phyloP scores from a whole-genome alignment of 2,888 invertebrate genomes.

The Eurytoma adleriae region DNA sequence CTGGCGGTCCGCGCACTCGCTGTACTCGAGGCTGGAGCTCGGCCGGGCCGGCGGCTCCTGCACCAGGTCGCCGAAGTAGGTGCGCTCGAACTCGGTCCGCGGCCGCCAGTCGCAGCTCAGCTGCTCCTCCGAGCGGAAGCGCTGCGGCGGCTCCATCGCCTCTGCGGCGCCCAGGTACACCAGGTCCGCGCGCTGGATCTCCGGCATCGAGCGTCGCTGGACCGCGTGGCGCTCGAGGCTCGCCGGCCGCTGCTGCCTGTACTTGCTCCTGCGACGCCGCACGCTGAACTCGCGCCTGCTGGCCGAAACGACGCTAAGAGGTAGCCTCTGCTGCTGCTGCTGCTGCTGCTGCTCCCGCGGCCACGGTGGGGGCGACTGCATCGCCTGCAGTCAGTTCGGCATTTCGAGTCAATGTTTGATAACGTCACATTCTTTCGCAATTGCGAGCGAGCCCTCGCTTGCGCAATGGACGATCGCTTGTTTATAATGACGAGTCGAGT shows the following conservation, averaged over 20 bases:
- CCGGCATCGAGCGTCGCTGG: conserved; percentile 67
- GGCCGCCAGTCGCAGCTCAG: conserved; percentile 65
- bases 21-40: conserved; percentile 37
- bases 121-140: conserved; percentile 49
- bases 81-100: conserved; percentile 69
- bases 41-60: conserved; percentile 33
- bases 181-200: conserved; percentile 64
- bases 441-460: too few species aligned
- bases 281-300: conserved; percentile 43
- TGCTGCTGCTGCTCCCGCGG: conserved; percentile 1
- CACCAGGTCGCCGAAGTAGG: conserved; percentile 64
- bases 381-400: conserved; percentile 58
- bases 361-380: conserved; percentile 13
- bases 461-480: too few species aligned
- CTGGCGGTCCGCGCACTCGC: conserved; percentile 57
- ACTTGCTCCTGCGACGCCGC: conserved; percentile 25
- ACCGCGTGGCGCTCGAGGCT: conserved; percentile 63
- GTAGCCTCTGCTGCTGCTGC: conserved; percentile 64
- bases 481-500: too few species aligned
- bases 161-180: conserved; percentile 58
- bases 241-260: conserved; percentile 14
- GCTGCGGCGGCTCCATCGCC: conserved; percentile 18
- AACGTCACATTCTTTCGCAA: too few species aligned
- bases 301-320: conserved; percentile 61
- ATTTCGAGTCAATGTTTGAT: too few species aligned